Evolutionary conservation across 2,888 invertebrate species (phyloP).

Genomic region (Hydrotaea diabolus): DNA sequence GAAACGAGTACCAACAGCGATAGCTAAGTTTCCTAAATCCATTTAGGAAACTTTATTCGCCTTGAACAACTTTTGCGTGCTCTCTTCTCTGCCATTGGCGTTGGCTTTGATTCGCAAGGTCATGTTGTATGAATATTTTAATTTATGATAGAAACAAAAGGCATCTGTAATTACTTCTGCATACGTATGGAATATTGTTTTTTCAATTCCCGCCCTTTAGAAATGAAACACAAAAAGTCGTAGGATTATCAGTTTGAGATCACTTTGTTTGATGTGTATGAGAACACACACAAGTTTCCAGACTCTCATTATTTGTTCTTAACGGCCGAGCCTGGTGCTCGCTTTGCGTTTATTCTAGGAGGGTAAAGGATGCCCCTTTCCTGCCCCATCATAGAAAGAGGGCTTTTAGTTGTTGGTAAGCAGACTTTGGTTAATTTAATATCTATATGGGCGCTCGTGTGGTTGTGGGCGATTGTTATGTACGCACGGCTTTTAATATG

Average conservation of each 20-base stretch:
- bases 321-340: not conserved
- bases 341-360: no score
- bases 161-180: not conserved
- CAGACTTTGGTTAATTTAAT: conserved; percentile 10
- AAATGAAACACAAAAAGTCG: not conserved
- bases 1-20: no score
- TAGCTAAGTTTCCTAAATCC: no score
- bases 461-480: not conserved
- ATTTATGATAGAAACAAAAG: not conserved
- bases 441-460: no score
- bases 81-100: not conserved
- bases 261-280: not conserved
- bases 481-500: not conserved
- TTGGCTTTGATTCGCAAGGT: not conserved
- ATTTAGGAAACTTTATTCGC: not conserved
- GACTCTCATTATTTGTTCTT: conserved; percentile 14
- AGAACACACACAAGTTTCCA: conserved; percentile 2
- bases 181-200: not conserved
- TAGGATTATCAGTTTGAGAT: not conserved
- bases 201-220: not conserved
- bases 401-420: not conserved
- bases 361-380: no score
- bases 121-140: not conserved
- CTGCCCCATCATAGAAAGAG: not conserved
- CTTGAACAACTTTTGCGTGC: no score